phyloP scores from a whole-genome alignment of 2,888 invertebrate species.

The Galerucella nymphaeae region DNA sequence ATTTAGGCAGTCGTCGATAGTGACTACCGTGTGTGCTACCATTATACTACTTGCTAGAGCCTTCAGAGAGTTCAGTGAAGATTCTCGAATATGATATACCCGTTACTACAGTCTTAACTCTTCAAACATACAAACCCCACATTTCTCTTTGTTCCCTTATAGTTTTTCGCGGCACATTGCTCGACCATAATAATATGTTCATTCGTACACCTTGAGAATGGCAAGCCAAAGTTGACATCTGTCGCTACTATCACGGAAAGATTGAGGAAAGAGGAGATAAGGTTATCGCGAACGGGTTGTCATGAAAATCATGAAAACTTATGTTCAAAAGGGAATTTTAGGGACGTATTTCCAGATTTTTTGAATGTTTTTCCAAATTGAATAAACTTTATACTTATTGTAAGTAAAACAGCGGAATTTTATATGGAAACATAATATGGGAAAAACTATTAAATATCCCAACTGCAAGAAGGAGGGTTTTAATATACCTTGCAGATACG shows the following conservation, averaged over 20 bases:
- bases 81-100: not conserved
- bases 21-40: too few relatives aligned
- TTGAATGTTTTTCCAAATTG: too few relatives aligned
- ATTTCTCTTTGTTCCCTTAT: conserved; percentile 21
- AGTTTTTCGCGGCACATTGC: conserved; percentile 31
- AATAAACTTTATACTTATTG: too few relatives aligned
- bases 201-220: conserved; percentile 52
- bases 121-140: not conserved
- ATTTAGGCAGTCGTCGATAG: too few relatives aligned
- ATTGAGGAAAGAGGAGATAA: conserved; percentile 17
- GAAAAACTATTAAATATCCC: too few relatives aligned
- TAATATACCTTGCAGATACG: too few relatives aligned
- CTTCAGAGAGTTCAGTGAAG: too few relatives aligned
- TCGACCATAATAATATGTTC: conserved; percentile 54
- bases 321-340: conserved; percentile 22
- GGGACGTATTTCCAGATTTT: conserved; percentile 1
- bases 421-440: too few relatives aligned
- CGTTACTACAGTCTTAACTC: conserved; percentile 1
- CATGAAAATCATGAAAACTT: conserved; percentile 27
- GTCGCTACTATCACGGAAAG: conserved; percentile 41
- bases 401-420: too few relatives aligned
- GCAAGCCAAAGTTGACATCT: conserved; percentile 55
- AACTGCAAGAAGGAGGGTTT: too few relatives aligned
- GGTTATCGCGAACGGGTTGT: conserved; percentile 20
- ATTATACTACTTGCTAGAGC: too few relatives aligned